These are phyloP conservation scores for Petrocephalus zakoni DNA, from an alignment of 2,113 vertebrate genomes.

Conservation along the genomic window DNA sequence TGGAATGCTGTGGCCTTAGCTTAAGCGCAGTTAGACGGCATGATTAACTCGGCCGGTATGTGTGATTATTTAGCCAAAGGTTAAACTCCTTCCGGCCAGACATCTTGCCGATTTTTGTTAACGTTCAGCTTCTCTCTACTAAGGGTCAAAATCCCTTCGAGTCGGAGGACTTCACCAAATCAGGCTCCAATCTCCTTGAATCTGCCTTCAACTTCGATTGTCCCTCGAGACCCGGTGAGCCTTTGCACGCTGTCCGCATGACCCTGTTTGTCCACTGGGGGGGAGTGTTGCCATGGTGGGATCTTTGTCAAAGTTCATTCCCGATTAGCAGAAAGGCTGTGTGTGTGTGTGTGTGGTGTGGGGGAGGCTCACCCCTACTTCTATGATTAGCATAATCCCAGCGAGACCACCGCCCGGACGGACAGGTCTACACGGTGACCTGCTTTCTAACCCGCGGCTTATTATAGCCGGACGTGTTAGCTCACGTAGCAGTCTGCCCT, in stretches of 20 bases:
- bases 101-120: background rate
- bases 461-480: background rate
- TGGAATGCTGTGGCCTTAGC: background rate
- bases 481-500: background rate
- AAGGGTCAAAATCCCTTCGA: conserved; percentile 94
- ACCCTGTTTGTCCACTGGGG: background rate
- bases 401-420: too few relatives aligned
- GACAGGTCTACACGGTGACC: background rate
- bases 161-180: conserved; percentile 68
- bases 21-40: background rate
- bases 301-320: background rate
- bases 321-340: background rate
- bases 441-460: background rate
- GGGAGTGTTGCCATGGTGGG: background rate
- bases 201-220: conserved; percentile 81
- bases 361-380: background rate
- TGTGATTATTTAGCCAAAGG: background rate
- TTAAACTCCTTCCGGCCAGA: background rate
- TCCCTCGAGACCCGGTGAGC: conserved; percentile 77
- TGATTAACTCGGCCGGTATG: background rate
- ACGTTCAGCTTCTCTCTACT: background rate
- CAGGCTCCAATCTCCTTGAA: conserved; percentile 67
- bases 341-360: background rate
- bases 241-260: background rate
- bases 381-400: background rate